Base-by-base conservation (phyloP, 2,797 vertebrate genomes). In the Enteromius treurensis region DNA sequence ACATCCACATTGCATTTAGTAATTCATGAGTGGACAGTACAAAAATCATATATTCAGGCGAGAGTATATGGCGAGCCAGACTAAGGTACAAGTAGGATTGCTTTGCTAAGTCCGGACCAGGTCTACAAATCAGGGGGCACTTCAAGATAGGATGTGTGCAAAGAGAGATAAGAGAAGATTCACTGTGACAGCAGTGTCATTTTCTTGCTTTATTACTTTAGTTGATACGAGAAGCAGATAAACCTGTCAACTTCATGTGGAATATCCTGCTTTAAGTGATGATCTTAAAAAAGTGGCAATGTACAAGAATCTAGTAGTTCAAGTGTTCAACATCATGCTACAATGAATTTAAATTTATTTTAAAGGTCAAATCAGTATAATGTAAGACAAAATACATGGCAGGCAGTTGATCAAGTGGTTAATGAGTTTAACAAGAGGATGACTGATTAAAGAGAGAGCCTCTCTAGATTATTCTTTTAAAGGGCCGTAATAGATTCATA, bases 191-290 rank as follows among this genome's bases (percentile, higher is more conserved):
- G 45, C 17, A 2, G 9, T 17, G 10, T 42, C 40, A 34, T 53
- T 60, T 81, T 67, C 29, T 37, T 62, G 40, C 64, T 67, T 47
- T 68, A 82, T 60, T 77, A 49, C 29, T 70, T 77, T 67, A 42
- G 40, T 23, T 58, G 19, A 42, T 40, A 49, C 8, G 14, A 47
- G 34, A 10, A 23, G 23, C n/a, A 58, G 62, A 71, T 13, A 55
- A 13, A 69, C 14, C 73, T 3, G 4, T 69, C 37, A 69, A 11
- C 17, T 19, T 64, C 74, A 60, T 42, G 8, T 78, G 37, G 9
- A 42, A 23, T 6, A 19, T 45, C 42, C 21, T 14, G 47, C 71
- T 76, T 67, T 9, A 14, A 47, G 14, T n/a, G 9, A 67, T 14
- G 29, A 58, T 73, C 21, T n/a, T 26, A 45, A 49, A 74, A 64